Evolutionary conservation across 2,888 invertebrate genomes (phyloP).

Genomic region (Petrolisthes manimaculis): DNA sequence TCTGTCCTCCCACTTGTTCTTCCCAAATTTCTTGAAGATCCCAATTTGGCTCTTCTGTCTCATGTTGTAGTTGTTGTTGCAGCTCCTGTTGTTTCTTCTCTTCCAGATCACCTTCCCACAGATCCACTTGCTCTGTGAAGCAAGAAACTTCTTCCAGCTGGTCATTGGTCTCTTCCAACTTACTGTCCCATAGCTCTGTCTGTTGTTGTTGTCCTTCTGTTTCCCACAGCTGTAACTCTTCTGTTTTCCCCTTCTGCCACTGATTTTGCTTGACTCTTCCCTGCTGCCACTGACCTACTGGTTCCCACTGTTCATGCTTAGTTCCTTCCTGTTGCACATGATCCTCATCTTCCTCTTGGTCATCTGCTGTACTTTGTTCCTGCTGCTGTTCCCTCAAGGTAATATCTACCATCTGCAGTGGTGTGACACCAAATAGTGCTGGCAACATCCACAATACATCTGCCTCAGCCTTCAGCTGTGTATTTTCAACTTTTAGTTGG

Average conservation of each 20-base stretch:
- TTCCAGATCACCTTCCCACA: background rate
- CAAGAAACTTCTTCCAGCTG: background rate
- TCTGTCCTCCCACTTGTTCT: background rate
- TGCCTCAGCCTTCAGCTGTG: slow-evolving; percentile 36
- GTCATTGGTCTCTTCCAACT: background rate
- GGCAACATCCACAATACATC: slow-evolving; percentile 51
- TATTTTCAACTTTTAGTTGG: slow-evolving; percentile 25
- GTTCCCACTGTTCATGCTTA: background rate
- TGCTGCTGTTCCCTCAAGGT: slow-evolving; percentile 37
- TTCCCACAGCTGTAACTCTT: background rate
- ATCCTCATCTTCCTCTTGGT: background rate
- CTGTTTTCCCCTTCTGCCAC: background rate
- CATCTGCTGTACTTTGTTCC: background rate
- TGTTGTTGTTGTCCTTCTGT: background rate
- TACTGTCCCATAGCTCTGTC: background rate
- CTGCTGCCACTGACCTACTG: background rate
- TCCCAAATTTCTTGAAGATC: background rate
- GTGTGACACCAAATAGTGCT: slow-evolving; percentile 59
- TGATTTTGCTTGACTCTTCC: background rate
- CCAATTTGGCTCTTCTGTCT: background rate
- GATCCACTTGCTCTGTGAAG: background rate
- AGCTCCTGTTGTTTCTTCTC: background rate
- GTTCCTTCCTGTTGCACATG: background rate
- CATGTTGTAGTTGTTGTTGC: no score
- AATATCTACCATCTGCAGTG: slow-evolving; percentile 52